Base-by-base conservation (phyloP, 2,113 vertebrate genomes). In the Spilogale gracilis region DNA sequence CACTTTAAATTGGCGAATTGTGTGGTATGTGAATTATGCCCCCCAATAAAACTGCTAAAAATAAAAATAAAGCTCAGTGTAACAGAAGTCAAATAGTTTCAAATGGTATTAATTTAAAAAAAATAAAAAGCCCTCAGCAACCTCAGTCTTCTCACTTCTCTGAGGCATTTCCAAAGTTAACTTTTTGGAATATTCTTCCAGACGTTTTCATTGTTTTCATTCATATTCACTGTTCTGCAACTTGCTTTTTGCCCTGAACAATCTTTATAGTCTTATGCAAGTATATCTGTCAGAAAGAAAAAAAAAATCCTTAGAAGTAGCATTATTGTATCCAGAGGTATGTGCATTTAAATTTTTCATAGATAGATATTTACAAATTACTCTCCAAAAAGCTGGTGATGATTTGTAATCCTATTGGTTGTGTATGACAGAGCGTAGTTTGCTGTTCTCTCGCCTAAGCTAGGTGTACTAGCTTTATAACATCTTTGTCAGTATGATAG, bases 151-250 rank as follows among this genome's bases (percentile, higher is more conserved):
- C 58, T 90, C 63, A 69, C 58, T 76, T 91, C 52, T 91, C 50
- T 91, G 69, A 84, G 23, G 9, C 78, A 13, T 94, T 92, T 94
- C 58, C 84, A 65, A 48, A 65, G 17, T 50, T 69, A 69, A n/a
- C n/a, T 58, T 96, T 89, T 89, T 89, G 12, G 45, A 95, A 60
- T 90, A 54, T 58, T 90, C 69, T 81, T 90, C 52, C 50, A 80
- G 56, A 67, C 25, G 5, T 45, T 81, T 83, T 87, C 43, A 83
- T 63, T 90, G 45, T 80, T 38, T 38, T 38, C 38, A 38, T 38
- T 38, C 38, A 79, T 94, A 80, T 25, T 92, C 56, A 81, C 79
- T 25, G 2, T 85, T 86, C 14, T 74, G 8, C 73, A 92, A 58
- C 48, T 89, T 89, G n/a, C 13, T 85, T 76, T 92, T 84, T 69